Conservation (phyloP, 2,888 invertebrate species). For the Scaptomyza parva region DNA sequence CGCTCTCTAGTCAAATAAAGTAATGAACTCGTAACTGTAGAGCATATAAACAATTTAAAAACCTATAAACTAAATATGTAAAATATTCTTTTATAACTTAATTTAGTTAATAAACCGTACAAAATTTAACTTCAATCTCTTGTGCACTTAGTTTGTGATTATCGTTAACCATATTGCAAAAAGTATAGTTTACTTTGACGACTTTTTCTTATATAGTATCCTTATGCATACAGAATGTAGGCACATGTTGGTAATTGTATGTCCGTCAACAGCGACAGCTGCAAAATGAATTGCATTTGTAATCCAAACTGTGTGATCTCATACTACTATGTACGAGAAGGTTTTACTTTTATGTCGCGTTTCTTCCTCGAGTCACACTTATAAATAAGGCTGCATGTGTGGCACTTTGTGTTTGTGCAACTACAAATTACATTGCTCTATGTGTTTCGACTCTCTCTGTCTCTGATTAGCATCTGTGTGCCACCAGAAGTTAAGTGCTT, state of each 20-base stretch:
- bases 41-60: too few species aligned
- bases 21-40: neutral
- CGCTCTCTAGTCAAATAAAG: neutral
- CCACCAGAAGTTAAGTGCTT: constrained; percentile 6
- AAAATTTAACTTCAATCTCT: neutral
- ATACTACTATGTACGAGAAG: too few species aligned
- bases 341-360: constrained; percentile 27
- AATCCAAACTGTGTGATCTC: constrained; percentile 47
- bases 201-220: neutral
- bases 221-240: neutral
- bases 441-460: too few species aligned
- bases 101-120: too few species aligned
- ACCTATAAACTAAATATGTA: too few species aligned
- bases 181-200: neutral
- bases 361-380: neutral
- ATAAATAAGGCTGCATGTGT: constrained; percentile 62
- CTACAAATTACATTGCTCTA: constrained; percentile 62
- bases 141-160: neutral
- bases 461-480: constrained; percentile 56
- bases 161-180: neutral
- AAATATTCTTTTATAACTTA: too few species aligned
- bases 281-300: constrained; percentile 57
- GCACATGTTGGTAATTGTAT: constrained; percentile 7
- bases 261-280: constrained; percentile 7
- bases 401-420: constrained; percentile 61